Evolutionary conservation across 2,888 invertebrate species (phyloP).

Genomic region (Chouioia cunea): DNA sequence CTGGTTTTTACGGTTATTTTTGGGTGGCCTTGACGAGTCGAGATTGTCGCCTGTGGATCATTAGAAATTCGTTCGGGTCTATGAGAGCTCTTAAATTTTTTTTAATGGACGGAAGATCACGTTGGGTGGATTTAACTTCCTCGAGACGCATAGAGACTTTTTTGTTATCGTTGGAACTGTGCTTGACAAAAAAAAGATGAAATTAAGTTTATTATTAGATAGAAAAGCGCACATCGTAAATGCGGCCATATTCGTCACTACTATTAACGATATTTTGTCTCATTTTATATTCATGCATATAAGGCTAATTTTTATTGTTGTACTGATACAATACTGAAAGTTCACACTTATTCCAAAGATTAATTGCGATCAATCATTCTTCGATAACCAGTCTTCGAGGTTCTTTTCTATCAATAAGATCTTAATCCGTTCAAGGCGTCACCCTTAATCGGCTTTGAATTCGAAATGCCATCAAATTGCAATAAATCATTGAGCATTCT

Average conservation of each 20-base stretch:
- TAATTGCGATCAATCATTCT: conserved; percentile 28
- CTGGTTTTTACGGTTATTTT: conserved; percentile 54
- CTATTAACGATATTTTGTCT: no score
- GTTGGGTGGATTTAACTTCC: neutral
- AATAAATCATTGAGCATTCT: conserved; percentile 24
- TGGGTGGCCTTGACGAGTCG: conserved; percentile 21
- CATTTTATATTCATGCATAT: no score
- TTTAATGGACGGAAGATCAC: conserved; percentile 18
- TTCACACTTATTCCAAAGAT: conserved; percentile 1
- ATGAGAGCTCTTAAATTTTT: conserved; percentile 35
- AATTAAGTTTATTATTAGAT: conserved; percentile 12
- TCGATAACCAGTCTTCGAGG: neutral
- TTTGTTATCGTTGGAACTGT: neutral
- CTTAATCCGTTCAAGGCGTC: conserved; percentile 18
- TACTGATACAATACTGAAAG: no score
- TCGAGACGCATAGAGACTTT: conserved; percentile 14
- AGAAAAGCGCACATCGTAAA: conserved; percentile 2
- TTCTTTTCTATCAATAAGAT: conserved; percentile 13
- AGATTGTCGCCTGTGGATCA: conserved; percentile 51
- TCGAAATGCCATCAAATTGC: conserved; percentile 11
- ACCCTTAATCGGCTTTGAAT: conserved; percentile 37
- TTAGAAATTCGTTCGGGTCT: conserved; percentile 33
- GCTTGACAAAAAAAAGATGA: neutral
- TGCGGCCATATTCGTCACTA: no score
- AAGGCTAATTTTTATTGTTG: no score